Base-by-base conservation (phyloP, 2,113 vertebrate species). In the Strigops habroptila region DNA sequence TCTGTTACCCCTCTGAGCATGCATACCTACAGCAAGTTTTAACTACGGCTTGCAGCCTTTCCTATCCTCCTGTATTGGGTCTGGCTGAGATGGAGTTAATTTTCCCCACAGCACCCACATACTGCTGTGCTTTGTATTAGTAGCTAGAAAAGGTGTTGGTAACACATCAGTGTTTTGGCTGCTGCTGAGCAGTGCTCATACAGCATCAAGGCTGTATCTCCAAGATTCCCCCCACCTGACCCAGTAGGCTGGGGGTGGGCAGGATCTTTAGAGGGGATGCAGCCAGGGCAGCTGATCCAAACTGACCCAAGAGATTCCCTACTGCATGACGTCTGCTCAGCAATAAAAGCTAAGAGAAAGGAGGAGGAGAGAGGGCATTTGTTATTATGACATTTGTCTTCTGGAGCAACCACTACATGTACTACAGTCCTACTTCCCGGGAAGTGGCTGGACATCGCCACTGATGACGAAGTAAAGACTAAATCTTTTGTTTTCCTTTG, bases 401-500 rank as follows among this genome's bases (percentile, higher is more conserved):
- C 39, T 13, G 8, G n/a, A 75, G n/a, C n/a, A 67, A 39, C 28
- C 3, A 15, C n/a, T 43, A 1, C 0, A 3, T 13, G 14, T 35
- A 43, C 18, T 22, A 64, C 27, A 57, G 49, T 25, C 22, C 28
- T 43, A 5, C 27, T 60, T 27, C 44, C 68, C 2, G 16, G 43
- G 39, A 55, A 60, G 24, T 22, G n/a, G 9, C 27, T 53, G 9
- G 17, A 51, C 46, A 67, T 14, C 0, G 1, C 18, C 7, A 21
- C n/a, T 60, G 37, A 52, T 5, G 7, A 39, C 6, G 21, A 67
- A 62, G 5, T 3, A 44, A 21, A 27, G 24, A 81, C 60, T 16
- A 5, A 24, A 76, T 43, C 19, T 81, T 75, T 19, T 31, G n/a
- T 24, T 77, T 64, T 60, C 39, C 74, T 80, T 51, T 74, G 67